phyloP scores from a whole-genome alignment of 1,140 invertebrate species.

The Bemisia tabaci region DNA sequence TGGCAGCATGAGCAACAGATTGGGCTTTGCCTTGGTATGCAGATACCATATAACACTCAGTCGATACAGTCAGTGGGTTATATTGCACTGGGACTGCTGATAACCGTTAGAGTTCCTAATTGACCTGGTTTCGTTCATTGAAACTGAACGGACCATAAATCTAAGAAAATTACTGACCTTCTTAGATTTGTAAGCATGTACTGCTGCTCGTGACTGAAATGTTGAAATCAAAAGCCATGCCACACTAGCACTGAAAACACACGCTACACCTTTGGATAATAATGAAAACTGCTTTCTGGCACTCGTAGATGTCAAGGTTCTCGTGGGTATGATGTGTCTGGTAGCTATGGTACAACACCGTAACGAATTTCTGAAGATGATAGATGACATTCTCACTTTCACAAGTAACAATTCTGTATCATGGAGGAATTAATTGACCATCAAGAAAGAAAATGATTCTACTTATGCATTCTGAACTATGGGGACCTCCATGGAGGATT shows the following conservation, averaged over 20 bases:
- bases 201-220: background rate
- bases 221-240: background rate
- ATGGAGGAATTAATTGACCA: no score
- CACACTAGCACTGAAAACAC: background rate
- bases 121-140: no score
- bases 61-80: background rate
- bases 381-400: background rate
- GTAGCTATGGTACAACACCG: background rate
- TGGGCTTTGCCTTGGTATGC: no score
- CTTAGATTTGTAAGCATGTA: background rate
- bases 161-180: background rate
- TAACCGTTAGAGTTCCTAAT: no score
- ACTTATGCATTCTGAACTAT: no score
- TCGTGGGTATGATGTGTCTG: background rate
- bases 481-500: no score
- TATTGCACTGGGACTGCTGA: background rate
- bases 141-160: background rate
- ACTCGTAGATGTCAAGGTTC: background rate
- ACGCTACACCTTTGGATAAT: background rate
- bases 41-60: background rate
- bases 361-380: background rate
- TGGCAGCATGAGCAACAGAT: background rate
- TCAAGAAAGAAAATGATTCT: no score
- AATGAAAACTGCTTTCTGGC: background rate
- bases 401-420: no score